Percentiles rank a stretch among this genome's conserved stretches.
phyloP scores from a whole-genome alignment of 2,797 vertebrate species.

The Sardinella longiceps region DNA sequence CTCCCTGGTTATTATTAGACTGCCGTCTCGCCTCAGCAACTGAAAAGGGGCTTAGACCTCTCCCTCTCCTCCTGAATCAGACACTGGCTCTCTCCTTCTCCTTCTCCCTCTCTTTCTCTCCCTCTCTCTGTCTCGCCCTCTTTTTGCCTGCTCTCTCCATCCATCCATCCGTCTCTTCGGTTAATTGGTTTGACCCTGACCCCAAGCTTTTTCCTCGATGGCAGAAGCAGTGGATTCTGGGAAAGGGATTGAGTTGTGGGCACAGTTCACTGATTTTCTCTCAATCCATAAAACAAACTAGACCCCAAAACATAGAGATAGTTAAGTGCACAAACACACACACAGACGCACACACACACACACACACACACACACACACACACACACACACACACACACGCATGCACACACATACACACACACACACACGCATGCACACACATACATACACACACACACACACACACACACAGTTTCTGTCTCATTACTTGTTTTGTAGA shows the following conservation, averaged over 20 bases:
- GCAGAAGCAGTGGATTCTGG: conserved; percentile 57
- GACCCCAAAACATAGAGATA: background rate
- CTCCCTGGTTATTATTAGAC: background rate
- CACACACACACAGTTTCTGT: conserved; percentile 61
- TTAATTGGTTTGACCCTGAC: conserved; percentile 43
- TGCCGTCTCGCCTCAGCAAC: background rate
- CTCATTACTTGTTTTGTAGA: conserved; percentile 79
- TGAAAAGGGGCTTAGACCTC: background rate
- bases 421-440: background rate
- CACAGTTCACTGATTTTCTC: background rate
- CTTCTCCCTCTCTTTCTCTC: background rate
- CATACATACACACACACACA: too few species aligned
- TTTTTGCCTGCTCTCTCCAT: conserved; percentile 41
- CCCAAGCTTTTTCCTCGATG: conserved; percentile 43
- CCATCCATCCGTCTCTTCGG: background rate
- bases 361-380: conserved; percentile 9
- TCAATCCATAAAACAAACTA: background rate
- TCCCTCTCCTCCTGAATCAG: background rate
- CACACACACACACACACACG: conserved; percentile 25
- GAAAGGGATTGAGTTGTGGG: conserved; percentile 44
- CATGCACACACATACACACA: conserved; percentile 27
- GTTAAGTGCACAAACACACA: too few species aligned
- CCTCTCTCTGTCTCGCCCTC: conserved; percentile 18
- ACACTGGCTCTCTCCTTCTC: background rate
- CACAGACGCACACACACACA: too few species aligned